Base-by-base conservation (phyloP, 2,888 invertebrate species). In the Ommatoiulus sabulosus region DNA sequence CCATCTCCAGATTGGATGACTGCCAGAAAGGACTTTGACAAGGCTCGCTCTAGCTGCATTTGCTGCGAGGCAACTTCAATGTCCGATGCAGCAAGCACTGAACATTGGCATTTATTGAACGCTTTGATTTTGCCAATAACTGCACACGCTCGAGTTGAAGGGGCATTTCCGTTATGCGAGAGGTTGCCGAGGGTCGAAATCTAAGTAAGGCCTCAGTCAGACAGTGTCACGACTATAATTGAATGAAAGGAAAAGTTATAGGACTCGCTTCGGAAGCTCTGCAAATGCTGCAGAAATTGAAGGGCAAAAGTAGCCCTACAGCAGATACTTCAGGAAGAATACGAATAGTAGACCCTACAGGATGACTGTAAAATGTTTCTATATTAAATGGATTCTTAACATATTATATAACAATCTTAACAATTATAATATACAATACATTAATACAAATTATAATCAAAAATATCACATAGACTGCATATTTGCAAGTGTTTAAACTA, bases 121-220 rank as follows among this genome's bases (percentile, higher is more conserved):
- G 20, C 72, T 24, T 72, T 72, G 72, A 72, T 72, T 72, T 72
- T 72, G 72, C 72, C 72, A 57, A 57, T 57, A 57, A 24, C 20
- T 63, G 63, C 7, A 48, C n/a, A 63, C 72, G 72, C 72, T 72
- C 24, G 72, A 72, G 72, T 72, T 72, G 72, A 72, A 72, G 72
- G 72, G 72, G 72, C 72, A 72, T 72, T 72, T 72, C 72, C 72
- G 24, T 72, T 72, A 72, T 72, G 72, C 72, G 24, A 72, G 72
- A 72, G 72, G 72, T 72, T 72, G 72, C 72, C 35, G 35, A 17
- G 72, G 72, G 24, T 20, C 72, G 72, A 72, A 72, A 72, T 63
- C 72, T 72, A 72, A 72, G 72, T 72, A 72, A 72, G 72, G 24
- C 35, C 35, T 35, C 72, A 72, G 72, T 24, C 72, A 72, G 24